Percentiles rank a stretch among this genome's conserved stretches.
phyloP scores from a whole-genome alignment of 2,888 invertebrate species.

The Carabus problematicus region DNA sequence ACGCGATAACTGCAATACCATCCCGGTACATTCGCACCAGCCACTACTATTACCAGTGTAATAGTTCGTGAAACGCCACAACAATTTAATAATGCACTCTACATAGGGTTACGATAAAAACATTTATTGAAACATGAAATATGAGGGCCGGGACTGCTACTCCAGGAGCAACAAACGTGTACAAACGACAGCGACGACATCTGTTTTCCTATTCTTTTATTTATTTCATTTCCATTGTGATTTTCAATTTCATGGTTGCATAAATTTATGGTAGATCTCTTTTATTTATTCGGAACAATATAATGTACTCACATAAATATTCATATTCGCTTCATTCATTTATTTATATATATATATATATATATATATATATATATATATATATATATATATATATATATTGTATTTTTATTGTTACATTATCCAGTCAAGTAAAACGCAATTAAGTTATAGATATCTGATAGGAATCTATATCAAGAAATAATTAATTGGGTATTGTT shows the following conservation, averaged over 20 bases:
- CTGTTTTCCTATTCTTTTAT: neutral
- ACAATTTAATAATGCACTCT: neutral
- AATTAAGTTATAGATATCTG: too few relatives aligned
- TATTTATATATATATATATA: neutral
- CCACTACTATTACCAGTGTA: constrained; percentile 10
- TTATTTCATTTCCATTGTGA: neutral
- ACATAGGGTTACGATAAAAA: constrained; percentile 17
- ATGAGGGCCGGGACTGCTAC: neutral
- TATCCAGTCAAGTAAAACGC: too few relatives aligned
- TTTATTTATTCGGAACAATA: neutral
- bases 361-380: neutral
- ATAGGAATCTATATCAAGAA: too few relatives aligned
- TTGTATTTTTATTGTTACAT: too few relatives aligned
- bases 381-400: too few relatives aligned
- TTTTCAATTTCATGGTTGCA: neutral
- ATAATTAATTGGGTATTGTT: constrained; percentile 6
- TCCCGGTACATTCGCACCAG: constrained; percentile 1
- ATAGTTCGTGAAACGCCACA: constrained; percentile 15
- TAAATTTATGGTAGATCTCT: too few relatives aligned
- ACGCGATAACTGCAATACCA: constrained; percentile 31
- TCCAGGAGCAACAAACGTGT: neutral
- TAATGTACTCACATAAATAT: neutral
- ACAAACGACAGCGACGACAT: too few relatives aligned
- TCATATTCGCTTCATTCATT: neutral
- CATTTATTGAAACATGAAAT: constrained; percentile 37